These are phyloP conservation scores for Eufriesea mexicana DNA, from an alignment of 1,140 invertebrate species.

Conservation along the genomic window DNA sequence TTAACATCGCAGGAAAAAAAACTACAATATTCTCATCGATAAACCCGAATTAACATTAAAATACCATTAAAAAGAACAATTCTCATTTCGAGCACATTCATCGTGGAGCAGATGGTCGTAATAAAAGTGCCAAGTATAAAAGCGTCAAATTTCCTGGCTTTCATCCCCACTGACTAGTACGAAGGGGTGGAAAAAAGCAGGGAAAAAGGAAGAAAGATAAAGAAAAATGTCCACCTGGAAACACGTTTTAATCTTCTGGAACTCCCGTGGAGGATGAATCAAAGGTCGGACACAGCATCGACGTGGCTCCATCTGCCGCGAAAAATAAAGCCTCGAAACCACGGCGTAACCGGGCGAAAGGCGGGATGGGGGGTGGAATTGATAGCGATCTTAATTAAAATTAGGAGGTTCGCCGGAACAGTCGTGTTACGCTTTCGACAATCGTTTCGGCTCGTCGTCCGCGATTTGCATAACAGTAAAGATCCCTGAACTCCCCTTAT, in stretches of 20 bases:
- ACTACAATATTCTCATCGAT: too few species aligned
- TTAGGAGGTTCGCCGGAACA: slow-evolving; percentile 46
- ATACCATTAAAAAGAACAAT: too few species aligned
- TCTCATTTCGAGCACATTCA: too few species aligned
- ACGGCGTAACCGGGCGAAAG: not conserved
- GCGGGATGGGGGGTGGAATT: not conserved
- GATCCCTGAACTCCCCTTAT: slow-evolving; percentile 54
- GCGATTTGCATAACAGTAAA: slow-evolving; percentile 66
- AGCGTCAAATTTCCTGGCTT: too few species aligned
- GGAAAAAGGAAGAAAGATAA: too few species aligned
- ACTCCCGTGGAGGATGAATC: not conserved
- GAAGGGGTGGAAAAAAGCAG: too few species aligned
- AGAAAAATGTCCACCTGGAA: not conserved
- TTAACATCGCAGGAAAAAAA: too few species aligned
- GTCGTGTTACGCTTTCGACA: slow-evolving; percentile 57
- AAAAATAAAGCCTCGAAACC: not conserved
- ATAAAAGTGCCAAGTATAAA: too few species aligned
- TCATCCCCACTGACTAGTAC: too few species aligned
- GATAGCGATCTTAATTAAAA: slow-evolving; percentile 66
- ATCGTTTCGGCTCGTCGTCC: slow-evolving; percentile 53
- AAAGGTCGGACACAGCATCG: not conserved
- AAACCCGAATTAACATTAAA: too few species aligned
- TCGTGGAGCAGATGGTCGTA: too few species aligned
- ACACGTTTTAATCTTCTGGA: not conserved
- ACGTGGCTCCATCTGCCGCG: not conserved